Evolutionary conservation across 1,140 invertebrate genomes (phyloP), one percentile per base, ranked within the genome.

Genomic region (Drosophila melanica): DNA sequence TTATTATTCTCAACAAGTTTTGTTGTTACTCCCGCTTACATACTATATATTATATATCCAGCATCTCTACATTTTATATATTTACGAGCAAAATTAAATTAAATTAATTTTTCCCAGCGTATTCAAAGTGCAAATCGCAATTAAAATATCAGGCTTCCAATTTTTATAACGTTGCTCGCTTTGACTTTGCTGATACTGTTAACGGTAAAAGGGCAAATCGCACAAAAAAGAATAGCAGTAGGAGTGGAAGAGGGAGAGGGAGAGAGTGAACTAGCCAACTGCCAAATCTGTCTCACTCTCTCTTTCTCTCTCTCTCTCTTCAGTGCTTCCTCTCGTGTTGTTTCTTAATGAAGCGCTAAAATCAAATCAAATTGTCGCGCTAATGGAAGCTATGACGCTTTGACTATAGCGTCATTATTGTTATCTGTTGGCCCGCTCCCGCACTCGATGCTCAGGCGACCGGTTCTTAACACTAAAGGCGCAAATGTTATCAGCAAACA

Each of bases 291-390:
- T 9, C 33, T 2, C 9, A 35, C 60, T 63, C n/a, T 3, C 6
- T n/a, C 20, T 39, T 47, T 35, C 30, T 45, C 53, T 47, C 33
- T 12, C 48, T 42, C 27, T 27, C 27, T 27, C 27, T 48, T 65
- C 66, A 73, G 55, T 81, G 58, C 37, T 71, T 41, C 27, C 41
- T 68, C 42, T 76, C 60, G 66, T 86, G 79, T 82, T 79, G 44
- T 72, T 79, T 75, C 63, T 79, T 87, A 89, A 86, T 87, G 68
- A 79, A 87, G 84, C 76, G 81, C 76, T 78, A 87, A 86, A 87
- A 79, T 87, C 44, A 87, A 86, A 86, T 86, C 68, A 72, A 86
- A 81, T 76, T 77, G 62, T 50, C 11, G 50, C 45, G 72, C 66
- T 78, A 78, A 75, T 75, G 48, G 51, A 57, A 63, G 23, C 60